phyloP scores from a whole-genome alignment of 2,113 vertebrate species.

The Equus przewalskii region DNA sequence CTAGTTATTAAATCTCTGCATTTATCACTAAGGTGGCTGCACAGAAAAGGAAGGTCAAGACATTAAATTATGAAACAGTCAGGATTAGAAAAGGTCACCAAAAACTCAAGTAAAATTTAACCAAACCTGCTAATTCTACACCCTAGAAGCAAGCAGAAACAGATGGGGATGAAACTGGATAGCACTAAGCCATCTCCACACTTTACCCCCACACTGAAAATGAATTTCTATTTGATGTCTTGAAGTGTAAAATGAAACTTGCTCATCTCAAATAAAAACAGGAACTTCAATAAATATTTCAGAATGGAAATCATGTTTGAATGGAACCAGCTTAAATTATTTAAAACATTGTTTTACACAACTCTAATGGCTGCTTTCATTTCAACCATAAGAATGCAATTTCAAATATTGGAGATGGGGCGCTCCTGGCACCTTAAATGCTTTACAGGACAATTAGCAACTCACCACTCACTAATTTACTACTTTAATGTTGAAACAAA shows the following conservation, averaged over 20 bases:
- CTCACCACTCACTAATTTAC: constrained; percentile 87
- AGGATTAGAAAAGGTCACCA: constrained; percentile 89
- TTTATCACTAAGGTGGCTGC: constrained; percentile 87
- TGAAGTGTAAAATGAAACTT: constrained; percentile 65
- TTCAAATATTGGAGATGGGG: constrained; percentile 84
- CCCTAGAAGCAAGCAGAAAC: constrained; percentile 5
- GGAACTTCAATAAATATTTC: constrained; percentile 62
- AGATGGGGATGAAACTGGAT: neutral
- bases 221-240: constrained; percentile 42
- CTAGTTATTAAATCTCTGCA: constrained; percentile 90
- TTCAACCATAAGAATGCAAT: constrained; percentile 82
- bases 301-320: constrained; percentile 63
- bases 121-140: constrained; percentile 71
- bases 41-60: constrained; percentile 89
- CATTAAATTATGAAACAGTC: constrained; percentile 89
- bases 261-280: constrained; percentile 67
- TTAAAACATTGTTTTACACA: constrained; percentile 62
- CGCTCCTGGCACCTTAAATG: constrained; percentile 79
- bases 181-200: neutral
- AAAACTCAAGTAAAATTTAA: constrained; percentile 81
- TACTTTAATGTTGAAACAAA: constrained; percentile 88
- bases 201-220: neutral
- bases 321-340: constrained; percentile 70
- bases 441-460: constrained; percentile 86
- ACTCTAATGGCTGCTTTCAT: constrained; percentile 56